These are phyloP conservation scores for Cottoperca gobio DNA, from an alignment of 2,797 vertebrate genomes.

Conservation along the genomic window DNA sequence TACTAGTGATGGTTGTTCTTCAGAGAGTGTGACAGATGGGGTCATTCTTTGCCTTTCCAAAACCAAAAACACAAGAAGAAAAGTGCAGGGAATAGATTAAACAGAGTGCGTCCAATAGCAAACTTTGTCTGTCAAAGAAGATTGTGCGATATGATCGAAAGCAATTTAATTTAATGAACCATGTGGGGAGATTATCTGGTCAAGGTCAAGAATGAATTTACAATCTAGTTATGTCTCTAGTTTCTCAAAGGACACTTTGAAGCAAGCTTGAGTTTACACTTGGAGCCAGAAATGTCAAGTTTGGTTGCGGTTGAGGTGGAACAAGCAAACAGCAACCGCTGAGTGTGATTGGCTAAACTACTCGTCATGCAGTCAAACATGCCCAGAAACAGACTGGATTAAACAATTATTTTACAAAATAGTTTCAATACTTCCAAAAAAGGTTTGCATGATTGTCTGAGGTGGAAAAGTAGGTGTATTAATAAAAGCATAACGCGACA, in stretches of 20 bases:
- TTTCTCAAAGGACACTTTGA: neutral
- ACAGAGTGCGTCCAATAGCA: neutral
- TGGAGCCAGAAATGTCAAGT: too few relatives aligned
- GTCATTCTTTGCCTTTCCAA: neutral
- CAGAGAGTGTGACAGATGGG: neutral
- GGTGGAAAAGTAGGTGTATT: too few relatives aligned
- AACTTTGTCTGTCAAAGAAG: neutral
- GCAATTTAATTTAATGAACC: neutral
- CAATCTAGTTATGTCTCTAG: too few relatives aligned
- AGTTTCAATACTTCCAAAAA: too few relatives aligned
- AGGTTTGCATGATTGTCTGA: too few relatives aligned
- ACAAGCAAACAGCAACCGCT: too few relatives aligned
- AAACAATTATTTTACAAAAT: neutral
- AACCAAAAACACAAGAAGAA: neutral
- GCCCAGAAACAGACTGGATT: too few relatives aligned
- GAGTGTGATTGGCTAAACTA: too few relatives aligned
- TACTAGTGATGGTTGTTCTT: neutral
- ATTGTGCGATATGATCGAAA: neutral
- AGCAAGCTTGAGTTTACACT: neutral
- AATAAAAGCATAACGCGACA: too few relatives aligned
- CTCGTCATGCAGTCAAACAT: too few relatives aligned
- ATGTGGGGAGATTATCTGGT: neutral
- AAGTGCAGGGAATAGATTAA: neutral
- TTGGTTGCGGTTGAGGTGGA: too few relatives aligned
- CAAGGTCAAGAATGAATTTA: too few relatives aligned